These are phyloP conservation scores for Muntiacus reevesi DNA, from an alignment of 2,113 vertebrate species.

Conservation along the genomic window DNA sequence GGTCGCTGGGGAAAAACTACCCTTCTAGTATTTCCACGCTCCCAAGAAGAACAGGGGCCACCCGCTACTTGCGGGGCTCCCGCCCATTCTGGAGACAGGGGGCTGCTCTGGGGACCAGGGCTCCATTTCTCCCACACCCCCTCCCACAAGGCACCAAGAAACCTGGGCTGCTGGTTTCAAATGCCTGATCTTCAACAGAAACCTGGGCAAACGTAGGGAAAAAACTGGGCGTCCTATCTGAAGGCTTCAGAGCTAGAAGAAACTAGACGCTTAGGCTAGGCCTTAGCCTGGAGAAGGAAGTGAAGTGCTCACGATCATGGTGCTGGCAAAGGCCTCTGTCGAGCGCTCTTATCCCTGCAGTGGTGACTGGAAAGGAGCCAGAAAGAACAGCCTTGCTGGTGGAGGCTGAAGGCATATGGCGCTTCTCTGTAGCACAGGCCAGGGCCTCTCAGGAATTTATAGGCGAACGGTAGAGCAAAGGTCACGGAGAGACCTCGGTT, in stretches of 20 bases:
- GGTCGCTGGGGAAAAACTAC: not conserved
- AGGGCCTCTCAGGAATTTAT: not conserved
- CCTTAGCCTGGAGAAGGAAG: not conserved
- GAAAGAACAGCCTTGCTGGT: not conserved
- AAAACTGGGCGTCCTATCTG: not conserved
- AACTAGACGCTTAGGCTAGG: not conserved
- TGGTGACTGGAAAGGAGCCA: not conserved
- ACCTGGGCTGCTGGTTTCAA: not conserved
- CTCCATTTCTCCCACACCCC: not conserved
- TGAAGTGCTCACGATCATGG: fast-evolving
- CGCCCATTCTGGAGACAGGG: not conserved
- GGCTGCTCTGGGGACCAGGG: not conserved
- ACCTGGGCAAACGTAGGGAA: not conserved
- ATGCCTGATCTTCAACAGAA: not conserved
- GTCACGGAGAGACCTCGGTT: not conserved
- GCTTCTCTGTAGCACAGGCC: not conserved
- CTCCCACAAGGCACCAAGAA: not conserved
- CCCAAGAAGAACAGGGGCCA: not conserved
- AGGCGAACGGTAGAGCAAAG: not conserved
- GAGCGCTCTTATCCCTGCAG: not conserved
- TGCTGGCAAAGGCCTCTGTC: not conserved
- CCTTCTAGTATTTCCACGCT: not conserved
- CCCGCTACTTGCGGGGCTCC: not conserved
- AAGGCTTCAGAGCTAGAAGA: not conserved
- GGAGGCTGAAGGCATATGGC: not conserved